Percentiles rank a stretch among this genome's conserved stretches.
phyloP scores from a whole-genome alignment of 2,797 vertebrate species.

The Diceros bicornis region DNA sequence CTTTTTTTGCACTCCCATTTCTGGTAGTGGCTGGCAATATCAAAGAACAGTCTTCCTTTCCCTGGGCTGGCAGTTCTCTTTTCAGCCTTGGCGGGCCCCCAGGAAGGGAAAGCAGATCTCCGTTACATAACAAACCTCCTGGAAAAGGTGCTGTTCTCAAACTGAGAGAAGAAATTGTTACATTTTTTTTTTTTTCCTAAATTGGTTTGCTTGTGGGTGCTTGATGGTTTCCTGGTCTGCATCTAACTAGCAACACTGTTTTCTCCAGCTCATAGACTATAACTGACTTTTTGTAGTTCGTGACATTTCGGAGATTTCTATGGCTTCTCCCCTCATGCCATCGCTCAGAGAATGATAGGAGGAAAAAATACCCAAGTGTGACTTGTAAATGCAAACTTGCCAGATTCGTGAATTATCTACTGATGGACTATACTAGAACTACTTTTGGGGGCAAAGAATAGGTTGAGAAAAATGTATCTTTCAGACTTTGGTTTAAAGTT shows the following conservation, averaged over 20 bases:
- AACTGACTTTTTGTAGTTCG: constrained; percentile 68
- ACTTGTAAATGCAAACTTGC: constrained; percentile 57
- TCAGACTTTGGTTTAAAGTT: constrained; percentile 37
- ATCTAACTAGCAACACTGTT: background rate
- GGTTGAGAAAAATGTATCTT: constrained; percentile 35
- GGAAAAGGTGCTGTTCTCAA: constrained; percentile 73
- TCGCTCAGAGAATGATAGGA: constrained; percentile 41
- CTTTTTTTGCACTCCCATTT: constrained; percentile 52
- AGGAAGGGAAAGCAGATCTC: constrained; percentile 57
- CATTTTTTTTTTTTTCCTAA: background rate
- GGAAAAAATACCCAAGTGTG: constrained; percentile 8
- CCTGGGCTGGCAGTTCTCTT: constrained; percentile 45
- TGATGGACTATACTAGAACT: constrained; percentile 58
- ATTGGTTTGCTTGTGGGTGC: constrained; percentile 31
- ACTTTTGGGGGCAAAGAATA: constrained; percentile 56
- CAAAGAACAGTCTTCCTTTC: constrained; percentile 77
- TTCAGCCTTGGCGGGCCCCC: constrained; percentile 56
- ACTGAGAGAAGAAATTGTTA: constrained; percentile 62
- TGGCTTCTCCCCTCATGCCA: constrained; percentile 42
- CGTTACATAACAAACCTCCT: constrained; percentile 27
- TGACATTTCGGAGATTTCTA: constrained; percentile 71
- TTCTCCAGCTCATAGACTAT: constrained; percentile 46
- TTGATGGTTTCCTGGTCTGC: constrained; percentile 40
- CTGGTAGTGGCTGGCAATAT: constrained; percentile 72
- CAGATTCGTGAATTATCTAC: constrained; percentile 57